Evolutionary conservation across 2,888 invertebrate genomes (phyloP), one percentile per base, ranked within the genome.

Genomic region (Chaetogeoica ovagalla): DNA sequence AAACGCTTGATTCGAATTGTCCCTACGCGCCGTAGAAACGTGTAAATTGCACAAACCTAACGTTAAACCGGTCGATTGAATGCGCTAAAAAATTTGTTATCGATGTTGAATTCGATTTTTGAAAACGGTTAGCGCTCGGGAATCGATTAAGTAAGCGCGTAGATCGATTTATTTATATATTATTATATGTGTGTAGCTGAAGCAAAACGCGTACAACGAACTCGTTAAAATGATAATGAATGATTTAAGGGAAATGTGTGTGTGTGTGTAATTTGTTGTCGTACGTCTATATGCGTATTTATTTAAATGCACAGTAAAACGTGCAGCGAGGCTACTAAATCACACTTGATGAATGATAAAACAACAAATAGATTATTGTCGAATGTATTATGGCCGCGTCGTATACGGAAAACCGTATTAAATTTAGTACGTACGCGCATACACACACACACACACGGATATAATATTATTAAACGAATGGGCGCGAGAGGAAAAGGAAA

Each of bases 261-360:
- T 43, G 43, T 43, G 43, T 43, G 43, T 43, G 6, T 43, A 43
- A 43, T 43, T 1, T 43, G 6, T 43, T 1, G 9, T 43, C 11
- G 43, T 9, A n/a, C n/a, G n/a, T n/a, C n/a, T n/a, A 9, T 43
- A 52, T 70, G 57, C 7, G 37, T 37, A 15, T 37, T 15, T 6
- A 17, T 55, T 65, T 17, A 39, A 65, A 74, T 39, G 63, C 39
- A 52, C 52, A 37, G 21, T 73, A 63, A 63, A 73, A 63, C 52
- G 63, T 11, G 15, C 17, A 23, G 19, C 30, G n/a, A 19, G 55
- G 55, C 23, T 37, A 57, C 65, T 74, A 74, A 74, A 74, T 74
- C 74, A 74, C 57, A 74, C 55, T 65, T 30, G 63, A 65, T 55
- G 48, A 60, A 73, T 52, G 48, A 73, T 73, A 73, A 73, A 63